A percentile compares a stretch with the other conserved stretches of the same genome.
Conservation (phyloP, 1,140 invertebrate species). For the Reticulitermes speratus region DNA sequence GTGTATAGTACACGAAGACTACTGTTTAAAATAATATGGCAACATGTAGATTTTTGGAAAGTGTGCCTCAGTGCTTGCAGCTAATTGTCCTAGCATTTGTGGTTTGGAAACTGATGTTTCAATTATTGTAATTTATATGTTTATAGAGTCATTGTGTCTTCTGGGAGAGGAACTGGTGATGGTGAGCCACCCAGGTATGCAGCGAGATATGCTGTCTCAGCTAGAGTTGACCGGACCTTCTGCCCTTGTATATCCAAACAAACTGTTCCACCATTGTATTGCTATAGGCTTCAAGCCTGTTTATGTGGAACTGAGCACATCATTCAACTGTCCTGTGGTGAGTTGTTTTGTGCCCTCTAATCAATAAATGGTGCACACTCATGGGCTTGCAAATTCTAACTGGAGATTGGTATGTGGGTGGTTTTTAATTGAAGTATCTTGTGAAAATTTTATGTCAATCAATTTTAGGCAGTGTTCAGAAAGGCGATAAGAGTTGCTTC, state of each 20-base stretch:
- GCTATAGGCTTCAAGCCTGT: constrained; percentile 63
- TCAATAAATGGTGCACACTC: no score
- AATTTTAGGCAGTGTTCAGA: no score
- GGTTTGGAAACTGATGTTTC: no score
- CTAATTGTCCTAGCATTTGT: no score
- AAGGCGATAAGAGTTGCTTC: no score
- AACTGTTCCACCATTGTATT: constrained; percentile 60
- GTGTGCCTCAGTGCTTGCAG: no score
- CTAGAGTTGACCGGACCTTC: constrained; percentile 62
- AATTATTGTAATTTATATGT: background rate
- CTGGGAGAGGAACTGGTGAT: constrained; percentile 50
- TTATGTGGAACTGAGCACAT: constrained; percentile 50
- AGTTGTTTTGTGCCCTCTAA: background rate
- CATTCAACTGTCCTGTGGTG: constrained; percentile 21
- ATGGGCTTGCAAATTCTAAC: no score
- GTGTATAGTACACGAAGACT: background rate
- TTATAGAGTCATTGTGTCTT: constrained; percentile 54
- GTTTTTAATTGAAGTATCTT: no score
- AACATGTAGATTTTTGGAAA: no score
- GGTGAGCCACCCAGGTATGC: constrained; percentile 61
- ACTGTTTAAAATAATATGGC: no score
- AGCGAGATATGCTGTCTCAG: constrained; percentile 62
- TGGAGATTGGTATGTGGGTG: no score
- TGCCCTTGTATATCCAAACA: constrained; percentile 64
- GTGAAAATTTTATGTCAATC: no score